Percentiles rank a stretch among this genome's conserved stretches.
Evolutionary conservation across 2,113 vertebrate genomes (phyloP).

Genomic region (Mirza zaza): DNA sequence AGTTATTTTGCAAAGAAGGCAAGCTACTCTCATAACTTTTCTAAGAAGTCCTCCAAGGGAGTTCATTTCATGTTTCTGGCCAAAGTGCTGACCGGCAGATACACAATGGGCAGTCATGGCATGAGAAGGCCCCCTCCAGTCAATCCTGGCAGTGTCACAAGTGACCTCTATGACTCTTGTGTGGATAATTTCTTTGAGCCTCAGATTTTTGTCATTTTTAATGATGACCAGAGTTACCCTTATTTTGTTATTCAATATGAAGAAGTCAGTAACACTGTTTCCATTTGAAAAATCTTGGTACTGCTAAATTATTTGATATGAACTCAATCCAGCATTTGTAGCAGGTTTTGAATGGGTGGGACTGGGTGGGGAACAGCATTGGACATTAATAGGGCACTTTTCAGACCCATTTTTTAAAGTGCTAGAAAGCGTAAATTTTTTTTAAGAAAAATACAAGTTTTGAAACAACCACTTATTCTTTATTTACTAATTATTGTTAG

Average conservation of each 20-base stretch:
- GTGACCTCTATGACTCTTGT: conserved; percentile 98
- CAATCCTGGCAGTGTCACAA: conserved; percentile 93
- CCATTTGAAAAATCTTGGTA: conserved; percentile 85
- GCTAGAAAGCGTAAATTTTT: conserved; percentile 52
- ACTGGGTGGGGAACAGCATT: conserved; percentile 46
- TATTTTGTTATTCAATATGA: conserved; percentile 99
- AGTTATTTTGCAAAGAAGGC: conserved; percentile 98
- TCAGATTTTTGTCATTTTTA: conserved; percentile 99
- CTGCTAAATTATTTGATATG: conserved; percentile 71
- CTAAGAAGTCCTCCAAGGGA: conserved; percentile 94
- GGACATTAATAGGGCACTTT: conserved; percentile 37
- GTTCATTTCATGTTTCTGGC: conserved; percentile 99
- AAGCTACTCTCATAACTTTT: conserved; percentile 98
- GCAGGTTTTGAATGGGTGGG: conserved; percentile 68
- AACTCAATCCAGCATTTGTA: conserved; percentile 75
- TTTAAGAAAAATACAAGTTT: conserved; percentile 61
- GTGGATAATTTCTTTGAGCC: conserved; percentile 99
- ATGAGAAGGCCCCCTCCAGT: conserved; percentile 97
- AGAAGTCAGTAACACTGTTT: conserved; percentile 94
- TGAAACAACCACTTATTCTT: conserved; percentile 81
- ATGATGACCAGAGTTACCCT: conserved; percentile 99
- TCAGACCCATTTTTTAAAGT: conserved; percentile 63
- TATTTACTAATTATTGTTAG: conserved; percentile 75
- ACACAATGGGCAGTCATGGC: conserved; percentile 95
- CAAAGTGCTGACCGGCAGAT: conserved; percentile 96